phyloP scores from a whole-genome alignment of 2,888 invertebrate genomes.

The Bombyx huttoni region DNA sequence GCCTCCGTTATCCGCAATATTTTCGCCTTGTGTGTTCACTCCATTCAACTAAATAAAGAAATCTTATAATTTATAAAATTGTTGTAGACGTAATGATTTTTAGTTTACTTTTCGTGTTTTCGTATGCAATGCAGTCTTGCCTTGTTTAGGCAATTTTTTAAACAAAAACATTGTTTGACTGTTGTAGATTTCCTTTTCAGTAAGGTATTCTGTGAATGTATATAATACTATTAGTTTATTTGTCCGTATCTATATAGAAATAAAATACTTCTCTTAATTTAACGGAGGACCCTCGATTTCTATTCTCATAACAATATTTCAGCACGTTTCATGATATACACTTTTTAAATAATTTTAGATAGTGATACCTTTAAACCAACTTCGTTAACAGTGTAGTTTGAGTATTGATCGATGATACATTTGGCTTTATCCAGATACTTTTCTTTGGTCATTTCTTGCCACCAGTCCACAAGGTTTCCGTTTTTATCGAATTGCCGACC shows the following conservation, averaged over 20 bases:
- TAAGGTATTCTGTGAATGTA: no score
- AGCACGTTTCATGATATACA: background rate
- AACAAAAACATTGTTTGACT: no score
- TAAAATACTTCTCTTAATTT: no score
- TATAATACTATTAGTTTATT: no score
- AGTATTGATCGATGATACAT: constrained; percentile 95
- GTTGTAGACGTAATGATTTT: background rate
- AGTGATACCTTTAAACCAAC: constrained; percentile 77
- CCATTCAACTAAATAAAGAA: constrained; percentile 81
- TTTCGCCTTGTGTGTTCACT: constrained; percentile 93
- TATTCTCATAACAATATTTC: no score
- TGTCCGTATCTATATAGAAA: no score
- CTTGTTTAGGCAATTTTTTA: no score
- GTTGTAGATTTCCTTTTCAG: no score
- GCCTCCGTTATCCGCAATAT: constrained; percentile 96
- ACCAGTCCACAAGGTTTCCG: constrained; percentile 95
- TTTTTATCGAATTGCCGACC: constrained; percentile 93
- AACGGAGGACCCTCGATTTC: no score
- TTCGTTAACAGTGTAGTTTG: constrained; percentile 87
- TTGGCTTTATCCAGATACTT: constrained; percentile 87
- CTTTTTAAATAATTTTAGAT: background rate
- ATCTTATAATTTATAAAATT: background rate
- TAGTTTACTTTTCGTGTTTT: no score
- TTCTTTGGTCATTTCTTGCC: constrained; percentile 86
- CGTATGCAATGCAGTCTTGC: no score